Conservation (phyloP, 2,888 invertebrate species). For the Agrotis segetum region DNA sequence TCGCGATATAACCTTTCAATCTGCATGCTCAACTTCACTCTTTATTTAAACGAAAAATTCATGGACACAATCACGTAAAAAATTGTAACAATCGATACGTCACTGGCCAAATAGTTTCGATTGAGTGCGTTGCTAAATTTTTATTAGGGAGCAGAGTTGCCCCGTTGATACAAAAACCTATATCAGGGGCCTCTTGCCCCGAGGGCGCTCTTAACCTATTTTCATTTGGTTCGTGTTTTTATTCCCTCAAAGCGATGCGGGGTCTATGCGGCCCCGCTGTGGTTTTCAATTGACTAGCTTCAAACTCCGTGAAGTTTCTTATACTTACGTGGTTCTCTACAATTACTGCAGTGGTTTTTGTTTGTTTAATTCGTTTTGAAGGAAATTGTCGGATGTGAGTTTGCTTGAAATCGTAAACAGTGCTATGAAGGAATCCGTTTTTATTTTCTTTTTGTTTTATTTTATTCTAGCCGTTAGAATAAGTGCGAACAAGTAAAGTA, state of each 20-base stretch:
- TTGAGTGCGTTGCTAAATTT: slow-evolving; percentile 73
- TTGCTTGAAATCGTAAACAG: slow-evolving; percentile 43
- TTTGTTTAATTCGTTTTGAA: slow-evolving; percentile 65
- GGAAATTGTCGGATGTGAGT: slow-evolving; percentile 49
- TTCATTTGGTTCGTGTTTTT: slow-evolving; percentile 83
- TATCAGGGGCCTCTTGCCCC: slow-evolving; percentile 73
- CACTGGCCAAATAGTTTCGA: slow-evolving; percentile 64
- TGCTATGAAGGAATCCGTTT: slow-evolving; percentile 24
- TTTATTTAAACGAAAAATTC: slow-evolving; percentile 40
- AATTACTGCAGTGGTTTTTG: slow-evolving; percentile 62
- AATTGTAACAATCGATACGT: slow-evolving; percentile 62
- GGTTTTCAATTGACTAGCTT: slow-evolving; percentile 82
- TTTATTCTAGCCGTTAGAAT: slow-evolving; percentile 10
- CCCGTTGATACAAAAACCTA: slow-evolving; percentile 79
- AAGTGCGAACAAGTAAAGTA: not conserved
- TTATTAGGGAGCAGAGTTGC: slow-evolving; percentile 72
- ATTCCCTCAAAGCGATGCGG: slow-evolving; percentile 74
- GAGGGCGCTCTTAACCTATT: slow-evolving; percentile 85
- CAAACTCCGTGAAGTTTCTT: slow-evolving; percentile 63
- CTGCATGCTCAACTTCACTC: slow-evolving; percentile 7
- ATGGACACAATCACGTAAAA: slow-evolving; percentile 63
- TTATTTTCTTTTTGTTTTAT: slow-evolving; percentile 39
- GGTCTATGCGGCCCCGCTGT: slow-evolving; percentile 73
- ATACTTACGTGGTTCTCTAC: slow-evolving; percentile 61
- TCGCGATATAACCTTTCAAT: slow-evolving; percentile 5